These are phyloP conservation scores for Scaptomyza reducta DNA, from an alignment of 2,888 invertebrate genomes.

Conservation along the genomic window DNA sequence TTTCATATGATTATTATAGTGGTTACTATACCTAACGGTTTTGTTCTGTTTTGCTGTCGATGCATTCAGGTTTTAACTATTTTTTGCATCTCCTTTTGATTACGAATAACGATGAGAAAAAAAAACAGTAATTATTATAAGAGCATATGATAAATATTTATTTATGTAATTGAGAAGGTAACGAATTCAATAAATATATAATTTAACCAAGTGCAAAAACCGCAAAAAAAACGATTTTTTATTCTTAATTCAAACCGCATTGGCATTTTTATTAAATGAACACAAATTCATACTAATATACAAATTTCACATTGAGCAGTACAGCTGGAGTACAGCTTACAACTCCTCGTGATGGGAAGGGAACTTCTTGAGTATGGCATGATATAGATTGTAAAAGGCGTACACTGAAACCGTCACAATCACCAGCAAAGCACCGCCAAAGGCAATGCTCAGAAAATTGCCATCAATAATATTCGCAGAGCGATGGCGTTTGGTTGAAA, in stretches of 20 bases:
- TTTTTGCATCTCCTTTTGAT: constrained; percentile 4
- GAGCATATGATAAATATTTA: constrained; percentile 30
- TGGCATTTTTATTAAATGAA: constrained; percentile 27
- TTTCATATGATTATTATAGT: constrained; percentile 27
- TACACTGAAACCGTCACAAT: constrained; percentile 93
- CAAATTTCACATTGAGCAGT: constrained; percentile 18
- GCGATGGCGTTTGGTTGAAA: constrained; percentile 82
- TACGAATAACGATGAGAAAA: background rate
- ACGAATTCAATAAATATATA: constrained; percentile 69
- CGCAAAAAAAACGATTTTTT: constrained; percentile 49
- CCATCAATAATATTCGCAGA: constrained; percentile 89
- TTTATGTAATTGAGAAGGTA: constrained; percentile 52
- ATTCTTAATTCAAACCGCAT: constrained; percentile 25
- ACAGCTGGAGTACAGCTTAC: constrained; percentile 84
- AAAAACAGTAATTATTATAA: constrained; percentile 13
- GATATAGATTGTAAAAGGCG: constrained; percentile 93
- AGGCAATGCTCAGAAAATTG: constrained; percentile 92
- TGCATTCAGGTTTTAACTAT: constrained; percentile 57
- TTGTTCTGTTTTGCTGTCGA: constrained; percentile 27
- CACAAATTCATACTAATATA: constrained; percentile 49
- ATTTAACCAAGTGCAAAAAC: constrained; percentile 70
- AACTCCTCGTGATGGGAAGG: constrained; percentile 92
- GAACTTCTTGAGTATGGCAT: constrained; percentile 92
- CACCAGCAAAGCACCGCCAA: constrained; percentile 90
- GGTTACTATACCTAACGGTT: constrained; percentile 24